Conservation (phyloP, 1,140 invertebrate genomes). For the Araneus ventricosus region DNA sequence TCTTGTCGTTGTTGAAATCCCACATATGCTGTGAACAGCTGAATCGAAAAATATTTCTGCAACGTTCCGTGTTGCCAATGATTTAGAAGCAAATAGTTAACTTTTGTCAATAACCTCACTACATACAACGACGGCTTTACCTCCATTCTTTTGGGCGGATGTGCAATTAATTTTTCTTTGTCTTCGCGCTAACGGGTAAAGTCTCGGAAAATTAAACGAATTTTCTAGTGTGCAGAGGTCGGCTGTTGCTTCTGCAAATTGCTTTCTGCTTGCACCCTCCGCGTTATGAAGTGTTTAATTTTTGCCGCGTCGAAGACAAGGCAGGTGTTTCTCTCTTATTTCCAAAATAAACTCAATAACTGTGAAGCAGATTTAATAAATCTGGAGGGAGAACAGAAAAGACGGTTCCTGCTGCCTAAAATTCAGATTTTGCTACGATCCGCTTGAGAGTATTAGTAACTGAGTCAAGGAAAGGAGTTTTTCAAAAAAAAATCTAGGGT, state of each 20-base stretch:
- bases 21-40: too few relatives aligned
- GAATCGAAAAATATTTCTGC: background rate
- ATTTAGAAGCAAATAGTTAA: background rate
- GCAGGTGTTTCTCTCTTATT: background rate
- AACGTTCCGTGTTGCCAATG: too few relatives aligned
- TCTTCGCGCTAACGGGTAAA: background rate
- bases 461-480: too few relatives aligned
- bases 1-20: too few relatives aligned
- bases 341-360: background rate
- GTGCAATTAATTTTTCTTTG: slow-evolving; percentile 29
- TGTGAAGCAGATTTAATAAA: background rate
- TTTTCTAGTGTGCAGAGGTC: background rate
- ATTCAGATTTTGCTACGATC: too few relatives aligned
- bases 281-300: background rate
- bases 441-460: too few relatives aligned
- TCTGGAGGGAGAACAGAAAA: background rate
- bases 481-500: too few relatives aligned
- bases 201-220: slow-evolving; percentile 16
- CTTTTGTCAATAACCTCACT: background rate
- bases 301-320: background rate
- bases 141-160: background rate
- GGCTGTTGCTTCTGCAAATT: background rate
- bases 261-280: background rate
- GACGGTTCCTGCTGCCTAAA: background rate
- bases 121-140: background rate